A percentile compares a stretch with the other conserved stretches of the same genome.
These are phyloP conservation scores for Trochalopteron elliotii DNA, from an alignment of 2,113 vertebrate species.

Conservation along the genomic window DNA sequence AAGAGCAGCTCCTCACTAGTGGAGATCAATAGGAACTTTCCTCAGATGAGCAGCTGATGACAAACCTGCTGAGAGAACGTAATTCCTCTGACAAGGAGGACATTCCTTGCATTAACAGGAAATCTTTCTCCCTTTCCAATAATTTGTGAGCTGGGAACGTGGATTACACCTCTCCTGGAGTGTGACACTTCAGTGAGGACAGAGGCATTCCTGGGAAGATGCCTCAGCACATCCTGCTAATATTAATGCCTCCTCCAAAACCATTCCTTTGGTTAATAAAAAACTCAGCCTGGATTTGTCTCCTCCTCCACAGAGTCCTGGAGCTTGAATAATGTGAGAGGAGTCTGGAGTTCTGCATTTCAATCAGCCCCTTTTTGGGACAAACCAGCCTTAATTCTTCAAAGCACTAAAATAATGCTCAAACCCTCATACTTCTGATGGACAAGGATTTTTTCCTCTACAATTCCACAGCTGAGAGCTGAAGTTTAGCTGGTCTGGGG, in stretches of 20 bases:
- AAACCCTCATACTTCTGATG: background rate
- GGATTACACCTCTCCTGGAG: background rate
- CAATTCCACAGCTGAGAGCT: background rate
- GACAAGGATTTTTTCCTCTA: background rate
- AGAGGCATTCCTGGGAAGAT: background rate
- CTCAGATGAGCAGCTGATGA: background rate
- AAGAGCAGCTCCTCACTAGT: background rate
- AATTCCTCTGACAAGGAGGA: background rate
- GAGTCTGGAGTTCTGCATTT: background rate
- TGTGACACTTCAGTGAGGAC: background rate
- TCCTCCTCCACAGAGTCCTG: background rate
- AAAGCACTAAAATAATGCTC: background rate
- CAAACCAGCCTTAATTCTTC: background rate
- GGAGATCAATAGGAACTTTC: background rate
- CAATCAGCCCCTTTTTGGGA: background rate
- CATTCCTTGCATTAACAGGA: background rate
- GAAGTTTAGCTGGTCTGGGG: background rate
- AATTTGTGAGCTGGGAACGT: background rate
- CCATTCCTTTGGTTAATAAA: background rate
- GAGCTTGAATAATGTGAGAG: background rate
- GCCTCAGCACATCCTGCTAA: background rate
- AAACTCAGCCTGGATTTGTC: constrained; percentile 1
- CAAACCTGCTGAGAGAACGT: background rate
- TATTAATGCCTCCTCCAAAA: constrained; percentile 5
- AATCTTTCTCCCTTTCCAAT: constrained; percentile 3